These are phyloP conservation scores for Heliconius melpomene DNA, from an alignment of 1,140 invertebrate genomes.

Conservation along the genomic window DNA sequence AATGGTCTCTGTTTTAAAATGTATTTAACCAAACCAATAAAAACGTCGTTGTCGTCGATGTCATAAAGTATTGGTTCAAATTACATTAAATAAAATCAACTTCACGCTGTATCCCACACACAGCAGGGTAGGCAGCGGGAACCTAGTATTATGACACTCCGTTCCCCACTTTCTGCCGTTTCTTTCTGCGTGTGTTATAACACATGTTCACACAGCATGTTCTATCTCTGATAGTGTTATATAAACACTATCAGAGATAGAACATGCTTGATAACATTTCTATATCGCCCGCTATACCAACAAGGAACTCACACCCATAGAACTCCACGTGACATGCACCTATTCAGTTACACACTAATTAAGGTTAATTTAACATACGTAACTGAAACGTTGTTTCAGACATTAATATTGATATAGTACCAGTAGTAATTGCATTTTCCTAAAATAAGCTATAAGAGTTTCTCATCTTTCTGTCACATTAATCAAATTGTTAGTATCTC, in stretches of 20 bases:
- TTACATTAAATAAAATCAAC: too few species aligned
- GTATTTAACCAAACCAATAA: too few species aligned
- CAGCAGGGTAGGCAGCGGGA: too few species aligned
- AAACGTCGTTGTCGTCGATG: too few species aligned
- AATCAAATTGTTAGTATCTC: too few species aligned
- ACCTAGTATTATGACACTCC: too few species aligned
- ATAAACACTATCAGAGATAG: not conserved
- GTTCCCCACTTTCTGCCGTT: too few species aligned
- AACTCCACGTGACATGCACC: slow-evolving; percentile 44
- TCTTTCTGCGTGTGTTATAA: not conserved
- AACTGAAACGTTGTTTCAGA: not conserved
- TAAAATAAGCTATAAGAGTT: not conserved
- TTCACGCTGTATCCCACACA: too few species aligned
- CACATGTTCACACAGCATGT: too few species aligned
- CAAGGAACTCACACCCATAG: slow-evolving; percentile 19
- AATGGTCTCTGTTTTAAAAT: too few species aligned
- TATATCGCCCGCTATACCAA: not conserved
- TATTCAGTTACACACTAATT: slow-evolving; percentile 35
- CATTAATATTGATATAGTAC: not conserved
- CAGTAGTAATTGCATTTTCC: not conserved
- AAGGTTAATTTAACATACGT: slow-evolving; percentile 26
- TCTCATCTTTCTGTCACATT: not conserved
- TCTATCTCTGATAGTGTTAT: too few species aligned
- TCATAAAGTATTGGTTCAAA: too few species aligned
- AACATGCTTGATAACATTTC: slow-evolving; percentile 5